Conservation (phyloP, 2,797 vertebrate species). For the Protonibea diacanthus region DNA sequence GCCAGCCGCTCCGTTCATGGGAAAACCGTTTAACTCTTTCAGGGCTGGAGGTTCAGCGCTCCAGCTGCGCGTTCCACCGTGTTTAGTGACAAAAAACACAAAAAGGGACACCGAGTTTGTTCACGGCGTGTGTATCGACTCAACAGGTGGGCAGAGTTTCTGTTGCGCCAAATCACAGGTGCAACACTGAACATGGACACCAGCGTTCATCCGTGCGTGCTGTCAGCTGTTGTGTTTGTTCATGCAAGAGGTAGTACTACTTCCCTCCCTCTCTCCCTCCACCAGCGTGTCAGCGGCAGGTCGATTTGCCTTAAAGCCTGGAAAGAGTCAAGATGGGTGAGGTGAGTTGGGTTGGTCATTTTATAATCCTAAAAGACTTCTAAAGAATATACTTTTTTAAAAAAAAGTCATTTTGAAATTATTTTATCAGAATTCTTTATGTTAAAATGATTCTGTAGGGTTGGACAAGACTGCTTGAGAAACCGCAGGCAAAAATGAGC, state of each 20-base stretch:
- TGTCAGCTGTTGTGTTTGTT: slow-evolving; percentile 24
- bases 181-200: neutral
- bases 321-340: neutral
- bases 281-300: slow-evolving; percentile 3
- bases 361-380: neutral
- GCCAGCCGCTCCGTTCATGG: slow-evolving; percentile 64
- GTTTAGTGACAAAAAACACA: neutral
- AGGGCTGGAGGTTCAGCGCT: slow-evolving; percentile 22
- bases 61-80: neutral
- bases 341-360: too few relatives aligned
- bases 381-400: too few relatives aligned
- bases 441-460: neutral
- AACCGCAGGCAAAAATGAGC: neutral
- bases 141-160: slow-evolving; percentile 56
- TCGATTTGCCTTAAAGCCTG: neutral
- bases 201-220: neutral
- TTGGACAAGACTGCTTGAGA: too few relatives aligned
- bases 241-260: neutral
- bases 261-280: neutral
- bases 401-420: neutral
- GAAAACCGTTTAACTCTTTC: slow-evolving; percentile 78
- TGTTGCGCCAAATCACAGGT: slow-evolving; percentile 4
- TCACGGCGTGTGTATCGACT: neutral
- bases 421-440: neutral
- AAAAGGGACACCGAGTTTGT: neutral